Conservation (phyloP, 2,797 vertebrate species). For the Tiaroga cobitis region DNA sequence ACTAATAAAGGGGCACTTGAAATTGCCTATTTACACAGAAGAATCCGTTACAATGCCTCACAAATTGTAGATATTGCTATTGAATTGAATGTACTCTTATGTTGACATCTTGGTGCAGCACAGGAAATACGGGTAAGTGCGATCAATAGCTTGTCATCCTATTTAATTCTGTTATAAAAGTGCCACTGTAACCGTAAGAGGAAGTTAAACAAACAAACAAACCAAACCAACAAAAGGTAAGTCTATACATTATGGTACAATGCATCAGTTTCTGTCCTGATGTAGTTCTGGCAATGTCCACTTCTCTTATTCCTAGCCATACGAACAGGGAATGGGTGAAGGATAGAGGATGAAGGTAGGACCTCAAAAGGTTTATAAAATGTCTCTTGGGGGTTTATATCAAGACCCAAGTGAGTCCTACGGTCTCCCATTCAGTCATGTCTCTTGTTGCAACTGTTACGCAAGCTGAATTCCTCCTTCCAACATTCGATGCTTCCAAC, state of each 20-base stretch:
- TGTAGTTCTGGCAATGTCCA: conserved; percentile 64
- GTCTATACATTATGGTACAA: conserved; percentile 81
- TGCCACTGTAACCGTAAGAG: conserved; percentile 75
- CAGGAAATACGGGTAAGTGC: conserved; percentile 52
- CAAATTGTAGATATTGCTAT: conserved; percentile 48
- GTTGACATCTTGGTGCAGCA: conserved; percentile 48
- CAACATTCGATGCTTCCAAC: conserved; percentile 63
- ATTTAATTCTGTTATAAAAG: conserved; percentile 78
- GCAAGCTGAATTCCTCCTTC: conserved; percentile 69
- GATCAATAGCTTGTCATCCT: conserved; percentile 72
- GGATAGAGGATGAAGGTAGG: conserved; percentile 24
- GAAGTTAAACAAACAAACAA: conserved; percentile 62
- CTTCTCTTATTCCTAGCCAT: conserved; percentile 61
- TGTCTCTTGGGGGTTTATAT: conserved; percentile 56
- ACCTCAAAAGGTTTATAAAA: conserved; percentile 66
- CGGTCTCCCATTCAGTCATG: conserved; percentile 68
- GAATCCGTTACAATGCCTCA: conserved; percentile 39
- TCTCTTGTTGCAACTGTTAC: conserved; percentile 69
- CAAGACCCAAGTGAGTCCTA: conserved; percentile 19
- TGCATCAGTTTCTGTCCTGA: conserved; percentile 60
- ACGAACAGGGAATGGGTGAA: conserved; percentile 36
- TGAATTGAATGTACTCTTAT: conserved; percentile 42
- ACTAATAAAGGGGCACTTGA: conserved; percentile 53
- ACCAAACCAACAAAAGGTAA: conserved; percentile 42
- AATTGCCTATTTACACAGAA: conserved; percentile 52